phyloP scores from a whole-genome alignment of 1,140 invertebrate species.

The Aphaenogaster rudis region DNA sequence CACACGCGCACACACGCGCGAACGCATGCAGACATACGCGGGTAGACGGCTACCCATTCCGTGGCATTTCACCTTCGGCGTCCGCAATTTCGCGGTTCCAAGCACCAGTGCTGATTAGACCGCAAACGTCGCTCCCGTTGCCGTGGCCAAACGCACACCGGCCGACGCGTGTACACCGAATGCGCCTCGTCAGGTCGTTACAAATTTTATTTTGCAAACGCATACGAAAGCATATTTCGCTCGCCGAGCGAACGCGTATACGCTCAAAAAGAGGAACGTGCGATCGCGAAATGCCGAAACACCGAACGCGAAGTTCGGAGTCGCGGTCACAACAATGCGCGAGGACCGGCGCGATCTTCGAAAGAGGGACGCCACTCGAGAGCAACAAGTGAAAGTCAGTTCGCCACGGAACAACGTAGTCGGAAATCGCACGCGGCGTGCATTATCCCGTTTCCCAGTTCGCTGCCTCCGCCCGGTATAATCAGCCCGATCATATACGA shows the following conservation, averaged over 20 bases:
- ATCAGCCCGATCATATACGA: conserved; percentile 46
- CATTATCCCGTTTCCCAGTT: conserved; percentile 56
- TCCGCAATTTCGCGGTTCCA: conserved; percentile 72
- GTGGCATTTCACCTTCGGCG: conserved; percentile 61
- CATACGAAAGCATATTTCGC: not conserved
- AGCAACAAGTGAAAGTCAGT: conserved; percentile 63
- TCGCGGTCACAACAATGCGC: not conserved
- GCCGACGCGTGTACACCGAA: not conserved
- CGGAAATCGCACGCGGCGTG: conserved; percentile 41
- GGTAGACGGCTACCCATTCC: conserved; percentile 33
- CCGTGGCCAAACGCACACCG: not conserved
- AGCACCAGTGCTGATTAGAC: conserved; percentile 69
- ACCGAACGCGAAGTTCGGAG: not conserved
- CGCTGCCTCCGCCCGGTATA: conserved; percentile 36
- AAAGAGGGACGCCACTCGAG: conserved; percentile 35
- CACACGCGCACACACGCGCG: not conserved
- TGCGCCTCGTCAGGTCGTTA: not conserved
- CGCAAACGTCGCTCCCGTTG: conserved; percentile 51
- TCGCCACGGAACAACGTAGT: conserved; percentile 36
- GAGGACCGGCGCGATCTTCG: not conserved
- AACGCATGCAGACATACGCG: not conserved
- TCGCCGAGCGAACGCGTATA: too few species aligned
- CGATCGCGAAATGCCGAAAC: not conserved
- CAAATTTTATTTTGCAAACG: not conserved
- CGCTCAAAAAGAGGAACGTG: not conserved